Conservation (phyloP, 2,888 invertebrate genomes). For the Mimachlamys varia region DNA sequence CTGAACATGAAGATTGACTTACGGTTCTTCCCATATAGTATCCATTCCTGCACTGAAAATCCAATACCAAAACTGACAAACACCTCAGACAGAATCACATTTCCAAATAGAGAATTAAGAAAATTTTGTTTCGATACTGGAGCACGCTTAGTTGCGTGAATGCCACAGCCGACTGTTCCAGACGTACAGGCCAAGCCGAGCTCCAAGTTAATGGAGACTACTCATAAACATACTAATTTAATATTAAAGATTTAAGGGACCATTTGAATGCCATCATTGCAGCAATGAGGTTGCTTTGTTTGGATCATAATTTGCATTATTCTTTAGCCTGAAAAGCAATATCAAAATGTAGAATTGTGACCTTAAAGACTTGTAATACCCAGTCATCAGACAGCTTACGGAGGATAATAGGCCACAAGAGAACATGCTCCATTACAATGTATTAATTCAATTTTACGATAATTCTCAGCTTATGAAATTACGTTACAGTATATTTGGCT, state of each 20-base stretch:
- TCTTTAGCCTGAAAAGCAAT: neutral
- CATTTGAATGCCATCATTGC: neutral
- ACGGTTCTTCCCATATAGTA: constrained; percentile 1
- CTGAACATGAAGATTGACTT: neutral
- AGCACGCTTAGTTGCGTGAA: neutral
- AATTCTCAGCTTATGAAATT: neutral
- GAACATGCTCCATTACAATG: neutral
- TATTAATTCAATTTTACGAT: constrained; percentile 20
- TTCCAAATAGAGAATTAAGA: neutral
- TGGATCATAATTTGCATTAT: neutral
- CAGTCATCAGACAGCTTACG: neutral
- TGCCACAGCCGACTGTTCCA: neutral
- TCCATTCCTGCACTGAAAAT: neutral
- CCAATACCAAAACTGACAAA: neutral
- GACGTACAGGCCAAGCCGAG: neutral
- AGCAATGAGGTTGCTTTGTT: neutral
- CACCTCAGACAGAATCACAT: neutral
- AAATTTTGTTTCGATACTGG: neutral
- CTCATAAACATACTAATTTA: neutral
- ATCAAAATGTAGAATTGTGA: neutral
- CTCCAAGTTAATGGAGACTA: neutral
- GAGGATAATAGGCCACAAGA: neutral
- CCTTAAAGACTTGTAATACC: neutral
- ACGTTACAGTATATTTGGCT: neutral
- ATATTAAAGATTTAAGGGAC: constrained; percentile 11